Evolutionary conservation across 2,113 vertebrate genomes (phyloP), one percentile per base, ranked within the genome.

Genomic region (Dasyurus viverrinus): DNA sequence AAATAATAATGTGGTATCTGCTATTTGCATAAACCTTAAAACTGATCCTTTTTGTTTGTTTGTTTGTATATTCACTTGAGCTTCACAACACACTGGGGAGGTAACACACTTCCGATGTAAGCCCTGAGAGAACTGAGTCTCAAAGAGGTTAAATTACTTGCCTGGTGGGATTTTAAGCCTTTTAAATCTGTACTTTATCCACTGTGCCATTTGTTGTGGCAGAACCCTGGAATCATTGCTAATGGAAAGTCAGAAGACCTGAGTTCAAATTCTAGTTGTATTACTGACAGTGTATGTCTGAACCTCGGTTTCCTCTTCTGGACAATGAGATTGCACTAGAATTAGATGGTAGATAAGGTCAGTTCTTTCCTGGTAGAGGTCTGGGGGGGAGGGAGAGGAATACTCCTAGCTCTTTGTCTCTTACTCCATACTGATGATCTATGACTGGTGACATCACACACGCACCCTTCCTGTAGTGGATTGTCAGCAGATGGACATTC

Each of bases 51-150:
- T 47, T 48, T 48, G 2, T 48, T 48, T 48, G 47, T 48, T 42
- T 22, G 36, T n/a, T 76, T 11, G 2, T 36, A 90, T 24, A 57
- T 42, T 27, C 8, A 0, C 8, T n/a, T 0, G 2, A 90, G 84
- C 47, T 3, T 25, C 95, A 47, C 1, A 0, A 4, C n/a, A 23
- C 0, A 9, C 14, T 7, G 6, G 0, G 4, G 30, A n/a, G 30
- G 36, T n/a, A 19, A 14, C 47, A 12, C 2, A 76, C 14, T 76
- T 2, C 36, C 14, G 1, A 36, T 42, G n/a, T 8, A 25, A 1
- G 3, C 54, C n/a, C 22, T 25, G 54, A 26, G 42, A 11, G 68
- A 1, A 14, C 30, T 0, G 30, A 89, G 36, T 76, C 25, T 26
- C 0, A 1, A 10, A 36, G 36, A 42, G 36, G 36, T n/a, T n/a